phyloP scores from a whole-genome alignment of 2,113 vertebrate genomes.

The Odocoileus virginianus region DNA sequence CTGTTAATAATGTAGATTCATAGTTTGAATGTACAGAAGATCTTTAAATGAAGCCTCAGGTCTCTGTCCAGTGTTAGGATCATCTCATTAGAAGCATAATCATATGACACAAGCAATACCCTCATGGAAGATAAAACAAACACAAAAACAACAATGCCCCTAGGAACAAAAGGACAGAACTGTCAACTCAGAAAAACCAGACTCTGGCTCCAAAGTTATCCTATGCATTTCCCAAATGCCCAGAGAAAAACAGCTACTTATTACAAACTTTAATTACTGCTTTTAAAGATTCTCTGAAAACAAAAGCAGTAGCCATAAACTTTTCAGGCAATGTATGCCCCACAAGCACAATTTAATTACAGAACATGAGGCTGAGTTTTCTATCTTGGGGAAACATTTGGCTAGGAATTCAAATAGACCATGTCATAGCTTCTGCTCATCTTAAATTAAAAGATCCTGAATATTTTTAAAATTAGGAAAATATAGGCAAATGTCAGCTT shows the following conservation, averaged over 20 bases:
- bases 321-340: neutral
- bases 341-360: neutral
- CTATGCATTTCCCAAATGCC: neutral
- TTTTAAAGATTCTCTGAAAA: neutral
- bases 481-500: neutral
- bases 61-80: neutral
- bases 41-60: neutral
- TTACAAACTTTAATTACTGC: neutral
- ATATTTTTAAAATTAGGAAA: neutral
- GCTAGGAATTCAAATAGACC: neutral
- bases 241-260: neutral
- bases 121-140: neutral
- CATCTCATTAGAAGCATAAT: conserved; percentile 1
- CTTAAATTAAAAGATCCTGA: neutral
- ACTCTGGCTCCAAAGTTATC: neutral
- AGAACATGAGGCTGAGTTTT: neutral
- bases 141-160: neutral
- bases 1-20: neutral
- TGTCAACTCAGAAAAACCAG: neutral
- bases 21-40: neutral
- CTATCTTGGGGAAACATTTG: neutral
- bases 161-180: neutral
- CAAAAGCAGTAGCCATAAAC: neutral
- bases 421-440: neutral
- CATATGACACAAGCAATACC: neutral